Percentiles rank a stretch among this genome's conserved stretches.
phyloP scores from a whole-genome alignment of 1,140 invertebrate species.

The Drosophila oshimai region DNA sequence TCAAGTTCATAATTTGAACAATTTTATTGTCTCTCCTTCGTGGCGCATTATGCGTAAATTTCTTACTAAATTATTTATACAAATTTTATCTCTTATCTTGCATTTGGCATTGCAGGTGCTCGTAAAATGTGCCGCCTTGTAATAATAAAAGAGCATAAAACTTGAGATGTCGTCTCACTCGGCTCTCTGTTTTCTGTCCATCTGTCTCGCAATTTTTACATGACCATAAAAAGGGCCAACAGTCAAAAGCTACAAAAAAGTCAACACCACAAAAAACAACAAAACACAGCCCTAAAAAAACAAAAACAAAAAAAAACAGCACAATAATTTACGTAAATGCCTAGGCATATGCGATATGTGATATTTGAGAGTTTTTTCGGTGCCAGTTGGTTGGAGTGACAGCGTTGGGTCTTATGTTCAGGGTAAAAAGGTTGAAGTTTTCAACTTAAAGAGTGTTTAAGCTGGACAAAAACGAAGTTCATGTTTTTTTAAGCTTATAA shows the following conservation, averaged over 20 bases:
- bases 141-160: constrained; percentile 69
- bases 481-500: too few relatives aligned
- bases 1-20: constrained; percentile 71
- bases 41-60: constrained; percentile 10
- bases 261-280: constrained; percentile 23
- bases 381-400: constrained; percentile 3
- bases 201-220: constrained; percentile 49
- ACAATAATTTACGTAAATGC: constrained; percentile 71
- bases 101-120: constrained; percentile 63
- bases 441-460: constrained; percentile 1
- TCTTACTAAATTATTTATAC: constrained; percentile 60
- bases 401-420: background rate
- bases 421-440: background rate
- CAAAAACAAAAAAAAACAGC: constrained; percentile 29
- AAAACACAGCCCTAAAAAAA: background rate
- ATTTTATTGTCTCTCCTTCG: constrained; percentile 41
- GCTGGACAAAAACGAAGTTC: too few relatives aligned
- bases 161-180: constrained; percentile 46
- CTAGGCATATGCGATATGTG: constrained; percentile 56
- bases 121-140: constrained; percentile 71
- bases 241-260: constrained; percentile 38
- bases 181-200: background rate
- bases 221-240: constrained; percentile 63
- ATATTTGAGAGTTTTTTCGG: constrained; percentile 19
- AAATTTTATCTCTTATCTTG: constrained; percentile 64